These are phyloP conservation scores for Plotosus lineatus DNA, from an alignment of 2,113 vertebrate species.

Conservation along the genomic window DNA sequence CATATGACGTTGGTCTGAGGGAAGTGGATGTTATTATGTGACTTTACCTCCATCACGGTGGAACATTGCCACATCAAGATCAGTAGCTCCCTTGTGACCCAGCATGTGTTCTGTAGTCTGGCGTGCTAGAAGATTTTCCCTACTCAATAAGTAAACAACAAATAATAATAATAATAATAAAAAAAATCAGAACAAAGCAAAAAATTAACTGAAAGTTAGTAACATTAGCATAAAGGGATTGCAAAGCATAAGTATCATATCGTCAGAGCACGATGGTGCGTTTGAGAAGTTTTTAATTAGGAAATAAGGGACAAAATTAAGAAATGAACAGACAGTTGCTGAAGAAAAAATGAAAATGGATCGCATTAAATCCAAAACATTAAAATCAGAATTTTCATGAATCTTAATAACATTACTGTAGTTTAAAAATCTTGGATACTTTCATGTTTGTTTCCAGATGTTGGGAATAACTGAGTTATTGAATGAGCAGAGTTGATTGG, in stretches of 20 bases:
- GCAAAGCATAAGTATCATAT: too few relatives aligned
- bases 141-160: conserved; percentile 57
- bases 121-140: conserved; percentile 86
- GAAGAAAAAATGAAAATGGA: neutral
- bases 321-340: neutral
- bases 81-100: conserved; percentile 87
- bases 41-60: conserved; percentile 89
- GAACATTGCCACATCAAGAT: conserved; percentile 96
- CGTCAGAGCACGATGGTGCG: neutral
- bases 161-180: conserved; percentile 24
- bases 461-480: neutral
- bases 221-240: neutral
- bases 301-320: neutral
- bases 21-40: conserved; percentile 20
- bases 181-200: too few relatives aligned
- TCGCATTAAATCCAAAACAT: neutral
- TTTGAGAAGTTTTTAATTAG: neutral
- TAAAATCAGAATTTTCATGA: neutral
- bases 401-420: neutral
- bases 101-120: conserved; percentile 89
- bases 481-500: neutral
- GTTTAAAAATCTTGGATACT: neutral
- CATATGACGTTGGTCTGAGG: neutral
- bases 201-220: conserved; percentile 33
- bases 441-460: neutral